Evolutionary conservation across 64 coral and sea anemone species (phyloP).

Genomic region (Porites lutea): DNA sequence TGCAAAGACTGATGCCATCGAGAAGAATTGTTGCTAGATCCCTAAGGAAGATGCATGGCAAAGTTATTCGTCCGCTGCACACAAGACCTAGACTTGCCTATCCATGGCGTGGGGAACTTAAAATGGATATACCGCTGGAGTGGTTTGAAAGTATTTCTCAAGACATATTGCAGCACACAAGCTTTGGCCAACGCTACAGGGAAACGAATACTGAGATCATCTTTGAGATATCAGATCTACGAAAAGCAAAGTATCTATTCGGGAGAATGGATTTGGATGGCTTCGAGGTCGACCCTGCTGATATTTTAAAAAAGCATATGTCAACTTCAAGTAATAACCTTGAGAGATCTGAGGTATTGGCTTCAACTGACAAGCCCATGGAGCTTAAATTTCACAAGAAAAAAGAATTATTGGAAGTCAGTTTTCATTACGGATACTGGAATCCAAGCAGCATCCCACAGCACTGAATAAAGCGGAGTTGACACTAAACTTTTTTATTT

Average conservation of each 20-base stretch:
- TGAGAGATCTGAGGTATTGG: slow-evolving; percentile 38
- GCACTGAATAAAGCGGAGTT: not conserved
- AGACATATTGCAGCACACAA: slow-evolving; percentile 6
- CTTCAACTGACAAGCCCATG: slow-evolving; percentile 29
- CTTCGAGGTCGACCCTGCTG: not conserved
- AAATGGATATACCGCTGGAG: slow-evolving; percentile 53
- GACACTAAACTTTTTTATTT: no score
- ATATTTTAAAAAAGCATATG: slow-evolving; percentile 28
- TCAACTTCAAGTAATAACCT: not conserved
- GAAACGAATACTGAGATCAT: slow-evolving; percentile 11
- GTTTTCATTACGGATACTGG: slow-evolving; percentile 58
- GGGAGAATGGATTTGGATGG: no score
- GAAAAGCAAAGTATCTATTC: no score
- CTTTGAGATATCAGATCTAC: not conserved
- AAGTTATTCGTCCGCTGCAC: slow-evolving; percentile 30
- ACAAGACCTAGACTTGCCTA: not conserved
- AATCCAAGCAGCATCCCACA: slow-evolving; percentile 24
- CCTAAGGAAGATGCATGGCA: slow-evolving; percentile 18
- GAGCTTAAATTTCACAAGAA: slow-evolving; percentile 28
- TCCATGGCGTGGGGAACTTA: slow-evolving; percentile 23
- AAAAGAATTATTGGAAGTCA: slow-evolving; percentile 37
- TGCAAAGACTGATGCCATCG: not conserved
- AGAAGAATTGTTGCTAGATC: slow-evolving; percentile 20
- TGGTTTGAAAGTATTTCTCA: slow-evolving; percentile 35
- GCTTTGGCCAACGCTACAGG: slow-evolving; percentile 1